Base-by-base conservation (phyloP, 1,140 invertebrate species). In the Trachymyrmex cornetzi region DNA sequence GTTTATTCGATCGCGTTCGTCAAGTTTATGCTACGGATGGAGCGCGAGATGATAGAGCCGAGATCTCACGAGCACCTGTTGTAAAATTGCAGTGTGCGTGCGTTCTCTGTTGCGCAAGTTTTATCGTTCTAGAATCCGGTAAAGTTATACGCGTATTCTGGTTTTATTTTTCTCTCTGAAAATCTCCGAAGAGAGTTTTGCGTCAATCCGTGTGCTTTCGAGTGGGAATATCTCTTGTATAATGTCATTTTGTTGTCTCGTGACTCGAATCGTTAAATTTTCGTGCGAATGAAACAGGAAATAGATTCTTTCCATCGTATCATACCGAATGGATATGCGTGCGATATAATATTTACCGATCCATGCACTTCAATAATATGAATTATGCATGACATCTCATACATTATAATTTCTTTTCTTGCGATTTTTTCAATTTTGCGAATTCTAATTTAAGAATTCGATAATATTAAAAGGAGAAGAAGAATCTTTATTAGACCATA, bases 41-140 rank as follows among this genome's bases (percentile, higher is more conserved):
- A 1, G 22, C 66, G 48, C 24, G 38, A 50, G 27, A 84, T 75
- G 69, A 74, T 27, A 34, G n/a, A 75, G 38, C 4, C 55, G 19
- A 11, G 55, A 74, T 57, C 24, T 82, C 67, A 30, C 80, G 67
- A 74, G 80, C 80, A 82, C 69, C 69, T 74, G 69, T 84, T 74
- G 69, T 84, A 59, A 81, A 81, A 81, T n/a, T 57, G 50, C 34
- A 34, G 14, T 30, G n/a, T 53, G 55, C 69, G 80, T 50, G 67
- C 19, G 24, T 48, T 74, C 38, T 61, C 48, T 50, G 71, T 84
- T 74, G 69, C 80, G 80, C 55, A 75, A 55, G 55, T 67, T 84
- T 50, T 11, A 69, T 19, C 67, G 80, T 22, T 59, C 12, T 16
- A 19, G 22, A 57, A 81, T 71, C 79, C 64, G 7, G 7, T 11